Base-by-base conservation (phyloP, 2,797 vertebrate species). In the Thripadectes ignobilis region DNA sequence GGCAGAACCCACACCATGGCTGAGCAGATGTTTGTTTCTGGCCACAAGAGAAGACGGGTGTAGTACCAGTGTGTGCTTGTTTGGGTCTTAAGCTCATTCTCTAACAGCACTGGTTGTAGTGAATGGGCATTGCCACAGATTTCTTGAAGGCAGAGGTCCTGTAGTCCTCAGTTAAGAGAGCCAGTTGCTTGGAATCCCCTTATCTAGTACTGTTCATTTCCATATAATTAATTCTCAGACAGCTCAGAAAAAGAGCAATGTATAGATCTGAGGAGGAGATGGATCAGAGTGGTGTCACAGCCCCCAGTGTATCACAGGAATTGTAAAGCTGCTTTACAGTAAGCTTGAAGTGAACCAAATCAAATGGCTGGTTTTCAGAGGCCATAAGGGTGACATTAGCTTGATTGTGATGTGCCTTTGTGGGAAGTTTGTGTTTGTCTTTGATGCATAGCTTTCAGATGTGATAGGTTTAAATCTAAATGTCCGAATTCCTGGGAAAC, bases 401-500 rank as follows among this genome's bases (percentile, higher is more conserved):
- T 94, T 63, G 46, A 41, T 81, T 80, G 73, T 76, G 73, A 49
- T 76, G 57, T 39, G 79, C 88, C 48, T 89, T 76, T 0, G 0
- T 66, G 61, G 71, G 77, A 63, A 59, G 63, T 79, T 88, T 73
- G 23, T 65, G 29, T 88, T 94, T 69, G 73, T 57, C 92, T 88
- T 86, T 93, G 74, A 68, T 88, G 51, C 24, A 2, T 75, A 71
- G 59, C 39, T 86, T 58, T 81, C 49, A 36, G 80, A 62, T 13
- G 76, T 43, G 43, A 61, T 79, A 58, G 52, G 29, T 89, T 92
- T 89, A 85, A 76, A 71, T 90, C 80, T 93, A 67, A 80, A 93
- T 81, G 48, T 76, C 51, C 66, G 82, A 26, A 90, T 93, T 94
- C 86, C 90, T 93, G 88, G 92, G 93, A 94, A 96, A 92, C 94